These are phyloP conservation scores for Cephalopholis sonnerati DNA, from an alignment of 2,113 vertebrate species.

Conservation along the genomic window DNA sequence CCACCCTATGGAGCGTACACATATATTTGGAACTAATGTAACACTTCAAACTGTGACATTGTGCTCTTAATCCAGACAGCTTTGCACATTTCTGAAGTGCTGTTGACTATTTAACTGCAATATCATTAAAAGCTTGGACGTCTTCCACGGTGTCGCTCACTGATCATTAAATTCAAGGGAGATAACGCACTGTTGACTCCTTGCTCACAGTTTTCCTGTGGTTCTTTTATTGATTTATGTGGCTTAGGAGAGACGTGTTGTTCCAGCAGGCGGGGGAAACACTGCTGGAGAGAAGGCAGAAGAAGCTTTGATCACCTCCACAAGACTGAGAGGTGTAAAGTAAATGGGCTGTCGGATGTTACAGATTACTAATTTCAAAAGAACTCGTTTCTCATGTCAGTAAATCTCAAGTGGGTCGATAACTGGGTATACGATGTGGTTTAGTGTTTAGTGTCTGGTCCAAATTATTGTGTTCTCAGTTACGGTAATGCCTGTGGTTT, in stretches of 20 bases:
- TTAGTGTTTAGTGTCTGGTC: slow-evolving; percentile 7
- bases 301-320: slow-evolving; percentile 33
- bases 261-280: slow-evolving; percentile 24
- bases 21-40: neutral
- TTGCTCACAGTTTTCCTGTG: slow-evolving; percentile 37
- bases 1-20: neutral
- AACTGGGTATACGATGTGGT: neutral
- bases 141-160: slow-evolving; percentile 45
- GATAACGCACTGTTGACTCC: slow-evolving; percentile 40
- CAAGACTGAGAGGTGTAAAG: slow-evolving; percentile 28
- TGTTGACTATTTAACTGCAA: slow-evolving; percentile 40
- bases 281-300: slow-evolving; percentile 31
- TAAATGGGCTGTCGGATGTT: slow-evolving; percentile 27
- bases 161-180: slow-evolving; percentile 47
- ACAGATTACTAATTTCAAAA: slow-evolving; percentile 32
- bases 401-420: slow-evolving; percentile 12
- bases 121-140: slow-evolving; percentile 59
- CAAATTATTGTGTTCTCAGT: neutral
- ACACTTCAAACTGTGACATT: neutral
- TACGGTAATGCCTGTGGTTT: neutral
- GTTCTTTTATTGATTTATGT: slow-evolving; percentile 60
- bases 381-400: slow-evolving; percentile 12
- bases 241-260: slow-evolving; percentile 32
- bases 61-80: neutral
- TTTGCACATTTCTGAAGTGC: slow-evolving; percentile 19